Conservation (phyloP, 2,888 invertebrate species). For the Salpingus planirostris region DNA sequence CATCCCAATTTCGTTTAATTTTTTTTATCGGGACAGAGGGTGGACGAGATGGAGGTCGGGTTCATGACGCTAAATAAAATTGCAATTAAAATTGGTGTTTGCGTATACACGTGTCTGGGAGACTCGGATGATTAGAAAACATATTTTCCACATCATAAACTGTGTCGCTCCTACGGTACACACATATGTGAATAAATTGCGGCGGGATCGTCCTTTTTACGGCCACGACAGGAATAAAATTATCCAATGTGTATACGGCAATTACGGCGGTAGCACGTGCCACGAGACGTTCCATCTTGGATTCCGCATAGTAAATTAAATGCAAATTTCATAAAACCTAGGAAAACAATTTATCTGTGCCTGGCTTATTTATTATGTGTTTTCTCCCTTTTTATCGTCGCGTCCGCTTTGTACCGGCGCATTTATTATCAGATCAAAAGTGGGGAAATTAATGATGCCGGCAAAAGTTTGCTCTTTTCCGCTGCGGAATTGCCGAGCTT, state of each 20-base stretch:
- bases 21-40: no score
- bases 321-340: slow-evolving; percentile 7
- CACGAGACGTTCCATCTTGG: not conserved
- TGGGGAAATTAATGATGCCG: slow-evolving; percentile 3
- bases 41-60: no score
- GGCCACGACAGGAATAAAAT: no score
- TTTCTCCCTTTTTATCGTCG: not conserved
- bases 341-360: slow-evolving; percentile 4
- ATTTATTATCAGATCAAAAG: slow-evolving; percentile 1
- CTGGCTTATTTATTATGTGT: not conserved
- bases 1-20: no score
- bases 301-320: slow-evolving; percentile 4
- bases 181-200: not conserved
- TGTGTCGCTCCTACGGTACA: no score
- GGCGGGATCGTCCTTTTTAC: no score
- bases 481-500: not conserved
- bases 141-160: slow-evolving; percentile 5
- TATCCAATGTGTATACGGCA: no score
- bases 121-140: slow-evolving; percentile 1
- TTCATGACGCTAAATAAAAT: slow-evolving; percentile 9
- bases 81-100: slow-evolving; percentile 12
- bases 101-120: no score
- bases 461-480: slow-evolving; percentile 5
- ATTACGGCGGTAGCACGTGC: no score
- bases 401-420: not conserved